Conservation (phyloP, 2,888 invertebrate genomes). For the Norana najaformis region DNA sequence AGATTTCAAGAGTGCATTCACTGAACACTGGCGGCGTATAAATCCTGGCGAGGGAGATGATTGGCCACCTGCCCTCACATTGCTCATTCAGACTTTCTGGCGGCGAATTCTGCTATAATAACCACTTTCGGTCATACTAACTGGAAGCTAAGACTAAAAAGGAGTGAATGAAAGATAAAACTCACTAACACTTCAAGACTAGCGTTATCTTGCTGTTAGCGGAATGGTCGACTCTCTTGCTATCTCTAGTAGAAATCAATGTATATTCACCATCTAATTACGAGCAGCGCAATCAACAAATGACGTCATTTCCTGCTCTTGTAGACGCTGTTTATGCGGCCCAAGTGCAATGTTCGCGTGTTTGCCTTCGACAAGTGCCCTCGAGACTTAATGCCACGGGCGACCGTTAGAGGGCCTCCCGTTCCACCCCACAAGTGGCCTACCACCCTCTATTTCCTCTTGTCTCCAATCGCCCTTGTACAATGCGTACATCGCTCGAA, state of each 20-base stretch:
- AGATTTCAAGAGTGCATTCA: too few species aligned
- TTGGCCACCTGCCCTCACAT: not conserved
- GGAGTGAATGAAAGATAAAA: too few species aligned
- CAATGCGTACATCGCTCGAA: not conserved
- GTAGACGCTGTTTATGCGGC: conserved; percentile 13
- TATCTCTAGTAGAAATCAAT: not conserved
- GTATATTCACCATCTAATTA: conserved; percentile 13
- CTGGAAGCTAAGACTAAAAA: too few species aligned
- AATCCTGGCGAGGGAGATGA: too few species aligned
- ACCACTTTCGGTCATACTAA: not conserved
- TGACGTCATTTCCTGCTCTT: conserved; percentile 13
- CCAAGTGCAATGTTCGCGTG: conserved; percentile 7
- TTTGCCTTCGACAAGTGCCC: conserved; percentile 7
- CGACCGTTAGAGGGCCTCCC: not conserved
- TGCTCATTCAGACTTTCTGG: not conserved
- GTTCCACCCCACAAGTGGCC: conserved; percentile 7
- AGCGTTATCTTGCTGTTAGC: not conserved
- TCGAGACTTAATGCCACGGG: conserved; percentile 13
- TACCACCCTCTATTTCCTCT: not conserved
- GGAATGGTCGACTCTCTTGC: not conserved
- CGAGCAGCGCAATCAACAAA: not conserved
- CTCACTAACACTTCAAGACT: not conserved
- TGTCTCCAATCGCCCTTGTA: not conserved
- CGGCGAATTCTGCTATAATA: not conserved
- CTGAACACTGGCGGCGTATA: too few species aligned